Evolutionary conservation across 2,113 vertebrate genomes (phyloP), one percentile per base, ranked within the genome.

Genomic region (Centropus unirufus): DNA sequence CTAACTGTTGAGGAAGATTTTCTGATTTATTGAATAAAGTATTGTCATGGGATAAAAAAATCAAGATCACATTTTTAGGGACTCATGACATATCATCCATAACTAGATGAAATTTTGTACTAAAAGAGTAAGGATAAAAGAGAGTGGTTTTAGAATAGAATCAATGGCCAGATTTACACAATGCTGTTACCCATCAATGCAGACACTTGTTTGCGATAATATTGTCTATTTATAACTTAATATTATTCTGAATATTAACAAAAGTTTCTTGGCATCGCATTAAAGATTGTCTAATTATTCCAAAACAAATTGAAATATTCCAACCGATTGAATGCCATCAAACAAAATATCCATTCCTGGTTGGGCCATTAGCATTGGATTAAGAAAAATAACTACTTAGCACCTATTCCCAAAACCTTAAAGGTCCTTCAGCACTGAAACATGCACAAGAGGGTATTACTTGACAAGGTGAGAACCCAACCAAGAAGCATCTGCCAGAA

Each of bases 21-120:
- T 49, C 94, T 91, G 95, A 87, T 83, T 70, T 91, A 85, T 29
- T 61, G 90, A 92, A 78, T 63, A 63, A 92, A 90, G 90, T 40
- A 77, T 51, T 51, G 78, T 84, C 70, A 11, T 21, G 67, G 91
- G 92, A 89, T 72, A 46, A 59, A 96, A 96, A 46, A 89, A 92
- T 81, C 54, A 91, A 91, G 87, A 95, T 92, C 72, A 59, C 51
- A 29, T 82, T 94, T 96, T 87, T 72, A 92, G 87, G 91, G 32
- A 64, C 54, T 93, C 29, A 89, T 74, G 95, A 90, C 92, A 89
- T 75, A 80, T 74, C 40, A 81, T 74, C 90, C 85, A 36, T 70
- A 70, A 80, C 4, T 5, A 55, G 84, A 93, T 63, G 87, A 22
- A 87, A 95, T 92, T 81, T 77, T 95, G 87, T 86, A 63, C 54